These are phyloP conservation scores for Drosophila ambigua DNA, from an alignment of 1,140 invertebrate genomes.

Conservation along the genomic window DNA sequence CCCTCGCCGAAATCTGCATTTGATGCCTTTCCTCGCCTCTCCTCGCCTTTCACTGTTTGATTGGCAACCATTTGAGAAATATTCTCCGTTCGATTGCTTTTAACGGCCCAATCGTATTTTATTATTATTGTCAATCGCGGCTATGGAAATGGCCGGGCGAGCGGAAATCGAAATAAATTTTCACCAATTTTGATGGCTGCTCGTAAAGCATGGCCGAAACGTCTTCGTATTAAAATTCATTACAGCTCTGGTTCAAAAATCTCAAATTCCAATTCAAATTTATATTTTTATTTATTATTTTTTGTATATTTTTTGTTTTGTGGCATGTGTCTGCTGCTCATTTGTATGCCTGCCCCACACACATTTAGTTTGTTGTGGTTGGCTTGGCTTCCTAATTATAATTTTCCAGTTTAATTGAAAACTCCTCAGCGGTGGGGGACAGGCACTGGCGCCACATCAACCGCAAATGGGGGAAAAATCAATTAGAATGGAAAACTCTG, in stretches of 20 bases:
- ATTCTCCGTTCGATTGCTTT: constrained; percentile 38
- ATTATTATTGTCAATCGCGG: constrained; percentile 48
- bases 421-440: neutral
- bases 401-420: constrained; percentile 39
- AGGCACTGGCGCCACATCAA: neutral
- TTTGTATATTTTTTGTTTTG: neutral
- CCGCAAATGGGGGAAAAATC: constrained; percentile 26
- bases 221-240: constrained; percentile 37
- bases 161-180: constrained; percentile 20
- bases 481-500: constrained; percentile 4
- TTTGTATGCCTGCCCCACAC: neutral
- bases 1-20: constrained; percentile 19
- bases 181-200: constrained; percentile 33
- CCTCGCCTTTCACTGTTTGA: constrained; percentile 27
- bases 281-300: too few species aligned
- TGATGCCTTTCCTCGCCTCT: constrained; percentile 4
- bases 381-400: constrained; percentile 25
- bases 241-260: constrained; percentile 7
- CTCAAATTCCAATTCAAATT: too few species aligned
- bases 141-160: neutral
- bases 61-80: constrained; percentile 49
- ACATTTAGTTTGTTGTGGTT: neutral
- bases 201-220: constrained; percentile 37
- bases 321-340: neutral
- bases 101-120: constrained; percentile 51